Evolutionary conservation across 2,888 invertebrate genomes (phyloP).

Genomic region (Sclerodermus sp.): DNA sequence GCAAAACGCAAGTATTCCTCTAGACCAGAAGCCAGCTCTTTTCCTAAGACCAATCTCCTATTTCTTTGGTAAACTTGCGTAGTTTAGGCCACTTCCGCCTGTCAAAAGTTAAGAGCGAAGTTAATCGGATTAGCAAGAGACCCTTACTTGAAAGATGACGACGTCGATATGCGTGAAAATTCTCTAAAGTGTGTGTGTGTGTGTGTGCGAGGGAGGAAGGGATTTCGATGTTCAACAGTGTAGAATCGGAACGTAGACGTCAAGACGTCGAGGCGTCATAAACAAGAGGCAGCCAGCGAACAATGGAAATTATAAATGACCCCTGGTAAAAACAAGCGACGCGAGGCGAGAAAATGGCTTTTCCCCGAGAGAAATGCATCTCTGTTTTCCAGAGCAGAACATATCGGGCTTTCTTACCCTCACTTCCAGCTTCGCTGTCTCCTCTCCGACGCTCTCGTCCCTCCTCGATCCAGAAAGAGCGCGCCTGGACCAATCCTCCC

Average conservation of each 20-base stretch:
- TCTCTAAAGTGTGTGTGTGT: too few relatives aligned
- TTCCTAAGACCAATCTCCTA: too few relatives aligned
- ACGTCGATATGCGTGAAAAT: too few relatives aligned
- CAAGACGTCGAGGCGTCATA: constrained; percentile 20
- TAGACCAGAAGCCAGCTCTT: too few relatives aligned
- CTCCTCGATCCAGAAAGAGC: neutral
- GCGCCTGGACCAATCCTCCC: neutral
- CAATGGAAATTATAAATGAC: constrained; percentile 35
- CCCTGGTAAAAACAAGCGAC: constrained; percentile 32
- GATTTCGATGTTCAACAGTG: too few relatives aligned
- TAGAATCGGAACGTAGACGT: neutral
- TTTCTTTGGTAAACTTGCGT: too few relatives aligned
- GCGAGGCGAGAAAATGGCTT: constrained; percentile 36
- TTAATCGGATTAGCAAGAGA: too few relatives aligned
- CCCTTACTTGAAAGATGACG: too few relatives aligned
- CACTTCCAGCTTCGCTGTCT: constrained; percentile 5
- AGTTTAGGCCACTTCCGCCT: too few relatives aligned
- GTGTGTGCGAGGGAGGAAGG: too few relatives aligned
- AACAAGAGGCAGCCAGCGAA: constrained; percentile 25
- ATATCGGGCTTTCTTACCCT: constrained; percentile 7
- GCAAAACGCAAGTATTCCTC: too few relatives aligned
- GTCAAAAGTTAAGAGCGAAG: too few relatives aligned
- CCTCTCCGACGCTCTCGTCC: constrained; percentile 1
- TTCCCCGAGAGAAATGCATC: constrained; percentile 31
- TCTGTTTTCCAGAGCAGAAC: constrained; percentile 32